These are phyloP conservation scores for Stegophylla sp. DNA, from an alignment of 2,888 invertebrate genomes.

Conservation along the genomic window DNA sequence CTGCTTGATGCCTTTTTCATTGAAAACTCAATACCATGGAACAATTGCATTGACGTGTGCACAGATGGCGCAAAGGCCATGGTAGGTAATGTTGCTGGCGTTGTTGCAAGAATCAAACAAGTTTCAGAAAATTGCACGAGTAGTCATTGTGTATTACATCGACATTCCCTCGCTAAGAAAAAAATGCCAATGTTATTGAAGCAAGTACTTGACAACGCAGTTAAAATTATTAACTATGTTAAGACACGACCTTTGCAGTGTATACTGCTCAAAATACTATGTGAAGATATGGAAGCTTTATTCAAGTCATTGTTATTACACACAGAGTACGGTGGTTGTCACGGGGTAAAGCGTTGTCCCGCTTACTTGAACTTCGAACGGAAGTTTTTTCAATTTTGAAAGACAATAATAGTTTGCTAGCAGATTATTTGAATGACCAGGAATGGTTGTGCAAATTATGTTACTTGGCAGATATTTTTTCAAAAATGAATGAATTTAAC, in stretches of 20 bases:
- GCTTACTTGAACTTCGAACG: conserved; percentile 59
- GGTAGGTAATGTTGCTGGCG: conserved; percentile 31
- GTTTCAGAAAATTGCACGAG: conserved; percentile 37
- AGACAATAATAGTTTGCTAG: conserved; percentile 15
- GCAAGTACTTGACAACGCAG: conserved; percentile 40
- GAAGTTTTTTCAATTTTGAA: conserved; percentile 45
- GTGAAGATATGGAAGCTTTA: conserved; percentile 60
- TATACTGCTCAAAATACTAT: conserved; percentile 60
- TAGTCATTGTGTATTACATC: conserved; percentile 49
- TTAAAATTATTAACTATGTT: conserved; percentile 61
- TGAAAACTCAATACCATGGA: conserved; percentile 28
- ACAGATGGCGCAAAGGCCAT: conserved; percentile 42
- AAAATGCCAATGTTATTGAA: conserved; percentile 44
- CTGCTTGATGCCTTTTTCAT: conserved; percentile 20
- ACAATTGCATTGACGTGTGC: conserved; percentile 46
- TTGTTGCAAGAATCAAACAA: conserved; percentile 45
- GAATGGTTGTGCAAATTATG: conserved; percentile 56
- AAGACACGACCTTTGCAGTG: conserved; percentile 60
- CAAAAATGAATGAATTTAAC: conserved; percentile 58
- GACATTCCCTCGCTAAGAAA: conserved; percentile 45
- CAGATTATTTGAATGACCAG: conserved; percentile 49
- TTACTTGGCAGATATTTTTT: conserved; percentile 60
- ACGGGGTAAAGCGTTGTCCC: conserved; percentile 58
- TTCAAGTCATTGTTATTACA: conserved; percentile 59
- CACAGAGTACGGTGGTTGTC: conserved; percentile 60